These are phyloP conservation scores for Chrysocyon brachyurus DNA, from an alignment of 2,797 vertebrate genomes.

Conservation along the genomic window DNA sequence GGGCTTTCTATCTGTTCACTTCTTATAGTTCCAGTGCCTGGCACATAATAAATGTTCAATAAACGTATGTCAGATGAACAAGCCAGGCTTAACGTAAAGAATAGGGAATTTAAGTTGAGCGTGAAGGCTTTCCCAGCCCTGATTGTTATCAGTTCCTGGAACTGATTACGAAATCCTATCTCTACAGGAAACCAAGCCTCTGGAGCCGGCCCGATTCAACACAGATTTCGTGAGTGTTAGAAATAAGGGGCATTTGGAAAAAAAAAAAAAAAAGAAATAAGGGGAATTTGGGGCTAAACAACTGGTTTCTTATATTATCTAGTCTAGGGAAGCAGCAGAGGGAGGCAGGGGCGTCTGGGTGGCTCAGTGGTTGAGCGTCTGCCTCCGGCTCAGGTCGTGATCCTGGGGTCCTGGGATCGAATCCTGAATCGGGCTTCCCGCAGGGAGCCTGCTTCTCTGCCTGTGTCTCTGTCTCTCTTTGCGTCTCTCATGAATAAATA, in stretches of 20 bases:
- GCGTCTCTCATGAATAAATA: too few relatives aligned
- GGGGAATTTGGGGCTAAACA: neutral
- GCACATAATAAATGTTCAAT: neutral
- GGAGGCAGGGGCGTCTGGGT: too few relatives aligned
- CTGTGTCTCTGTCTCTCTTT: too few relatives aligned
- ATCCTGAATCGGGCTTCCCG: too few relatives aligned
- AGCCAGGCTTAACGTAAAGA: neutral
- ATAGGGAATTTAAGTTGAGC: neutral
- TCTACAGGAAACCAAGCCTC: neutral
- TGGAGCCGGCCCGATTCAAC: neutral
- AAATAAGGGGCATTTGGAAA: neutral
- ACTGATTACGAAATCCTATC: neutral
- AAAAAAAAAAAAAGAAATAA: too few relatives aligned
- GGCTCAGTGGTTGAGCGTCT: too few relatives aligned
- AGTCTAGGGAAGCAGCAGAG: neutral
- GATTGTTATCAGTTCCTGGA: too few relatives aligned
- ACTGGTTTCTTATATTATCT: neutral
- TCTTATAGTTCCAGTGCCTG: neutral
- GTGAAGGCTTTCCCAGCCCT: neutral
- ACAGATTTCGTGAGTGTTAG: neutral
- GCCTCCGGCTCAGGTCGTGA: too few relatives aligned
- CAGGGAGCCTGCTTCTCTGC: too few relatives aligned
- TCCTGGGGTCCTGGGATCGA: too few relatives aligned
- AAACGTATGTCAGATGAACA: rapidly evolving
- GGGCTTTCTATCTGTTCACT: neutral